Percentiles rank a stretch among this genome's conserved stretches.
phyloP scores from a whole-genome alignment of 2,113 vertebrate genomes.

The Tragelaphus imberbis region DNA sequence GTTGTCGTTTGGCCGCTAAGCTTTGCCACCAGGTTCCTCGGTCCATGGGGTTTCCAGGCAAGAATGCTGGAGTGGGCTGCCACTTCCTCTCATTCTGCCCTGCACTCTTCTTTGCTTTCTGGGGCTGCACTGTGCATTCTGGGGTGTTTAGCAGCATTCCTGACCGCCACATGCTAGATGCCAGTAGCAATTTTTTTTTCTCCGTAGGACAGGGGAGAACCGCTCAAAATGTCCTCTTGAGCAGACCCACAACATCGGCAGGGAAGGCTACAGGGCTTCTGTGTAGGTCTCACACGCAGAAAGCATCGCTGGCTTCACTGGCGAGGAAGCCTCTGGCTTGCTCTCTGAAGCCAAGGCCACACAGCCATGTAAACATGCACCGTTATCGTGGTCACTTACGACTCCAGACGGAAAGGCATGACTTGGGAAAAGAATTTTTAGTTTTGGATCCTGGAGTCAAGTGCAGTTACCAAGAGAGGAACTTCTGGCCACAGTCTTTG shows the following conservation, averaged over 20 bases:
- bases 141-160: background rate
- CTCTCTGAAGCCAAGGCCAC: constrained; percentile 77
- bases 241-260: constrained; percentile 81
- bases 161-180: background rate
- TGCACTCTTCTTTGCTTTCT: background rate
- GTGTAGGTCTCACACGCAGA: constrained; percentile 77
- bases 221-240: constrained; percentile 93
- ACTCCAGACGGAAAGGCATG: constrained; percentile 92
- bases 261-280: constrained; percentile 79
- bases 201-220: constrained; percentile 69
- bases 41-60: background rate
- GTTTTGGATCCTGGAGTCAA: constrained; percentile 82
- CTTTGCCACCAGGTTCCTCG: background rate
- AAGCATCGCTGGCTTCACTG: constrained; percentile 62
- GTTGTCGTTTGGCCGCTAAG: background rate
- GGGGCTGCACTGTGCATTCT: background rate
- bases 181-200: background rate
- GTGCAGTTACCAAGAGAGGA: constrained; percentile 74
- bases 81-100: background rate
- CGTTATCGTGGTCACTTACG: constrained; percentile 70
- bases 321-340: constrained; percentile 73
- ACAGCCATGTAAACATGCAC: constrained; percentile 83
- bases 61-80: background rate
- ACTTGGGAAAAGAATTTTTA: constrained; percentile 82
- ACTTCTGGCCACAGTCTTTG: constrained; percentile 61